phyloP scores from a whole-genome alignment of 2,888 invertebrate genomes.

The Lasioglossum morio region DNA sequence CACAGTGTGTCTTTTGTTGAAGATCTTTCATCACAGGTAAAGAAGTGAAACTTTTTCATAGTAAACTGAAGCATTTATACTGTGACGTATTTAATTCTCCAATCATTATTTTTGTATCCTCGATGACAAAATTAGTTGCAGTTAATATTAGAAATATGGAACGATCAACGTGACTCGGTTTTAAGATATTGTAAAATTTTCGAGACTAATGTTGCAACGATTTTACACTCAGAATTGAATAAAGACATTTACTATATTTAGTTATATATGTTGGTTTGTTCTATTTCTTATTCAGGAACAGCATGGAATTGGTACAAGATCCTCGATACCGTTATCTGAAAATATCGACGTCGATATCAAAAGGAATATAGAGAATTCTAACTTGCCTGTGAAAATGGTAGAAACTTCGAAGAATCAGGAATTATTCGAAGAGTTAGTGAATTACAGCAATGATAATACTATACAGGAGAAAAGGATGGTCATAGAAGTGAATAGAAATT shows the following conservation, averaged over 20 bases:
- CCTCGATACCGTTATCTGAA: conserved; percentile 37
- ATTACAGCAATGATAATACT: conserved; percentile 51
- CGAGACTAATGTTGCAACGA: not conserved
- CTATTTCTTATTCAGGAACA: conserved; percentile 5
- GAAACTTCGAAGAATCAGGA: conserved; percentile 55
- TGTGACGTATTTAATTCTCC: not conserved
- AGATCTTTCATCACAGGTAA: conserved; percentile 29
- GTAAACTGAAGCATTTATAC: not conserved
- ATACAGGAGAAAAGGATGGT: conserved; percentile 47
- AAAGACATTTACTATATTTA: not conserved
- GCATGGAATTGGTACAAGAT: conserved; percentile 41
- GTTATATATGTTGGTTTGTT: not conserved
- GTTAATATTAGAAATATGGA: not conserved
- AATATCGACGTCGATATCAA: conserved; percentile 34
- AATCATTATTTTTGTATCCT: not conserved
- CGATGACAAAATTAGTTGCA: not conserved
- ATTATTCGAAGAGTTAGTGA: conserved; percentile 68
- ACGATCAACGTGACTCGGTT: not conserved
- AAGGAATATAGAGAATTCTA: not conserved
- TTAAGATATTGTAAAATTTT: not conserved
- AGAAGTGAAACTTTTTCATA: not conserved
- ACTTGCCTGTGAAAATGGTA: conserved; percentile 36
- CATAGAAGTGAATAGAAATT: conserved; percentile 77
- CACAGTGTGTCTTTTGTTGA: not conserved
- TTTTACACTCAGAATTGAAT: not conserved